Conservation (phyloP, 2,797 vertebrate species). For the Sandelia bainsii region DNA sequence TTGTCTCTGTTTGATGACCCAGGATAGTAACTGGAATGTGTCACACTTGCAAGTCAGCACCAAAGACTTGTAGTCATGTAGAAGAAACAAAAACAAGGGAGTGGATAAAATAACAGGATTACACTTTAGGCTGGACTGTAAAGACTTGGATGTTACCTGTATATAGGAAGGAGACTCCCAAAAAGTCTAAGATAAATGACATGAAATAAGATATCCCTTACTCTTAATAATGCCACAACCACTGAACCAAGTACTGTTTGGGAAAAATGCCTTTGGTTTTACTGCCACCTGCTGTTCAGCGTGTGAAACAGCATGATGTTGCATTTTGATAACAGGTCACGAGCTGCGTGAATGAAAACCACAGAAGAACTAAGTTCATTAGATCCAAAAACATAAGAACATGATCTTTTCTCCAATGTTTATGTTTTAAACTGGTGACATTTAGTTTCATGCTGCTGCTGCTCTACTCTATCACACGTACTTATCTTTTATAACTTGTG, state of each 20-base stretch:
- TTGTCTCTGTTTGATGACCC: conserved; percentile 53
- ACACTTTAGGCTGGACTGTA: not conserved
- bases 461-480: too few species aligned
- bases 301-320: conserved; percentile 20
- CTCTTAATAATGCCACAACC: too few species aligned
- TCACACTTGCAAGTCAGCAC: conserved; percentile 40
- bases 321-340: not conserved
- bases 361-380: too few species aligned
- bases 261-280: conserved; percentile 42
- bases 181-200: too few species aligned
- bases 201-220: too few species aligned
- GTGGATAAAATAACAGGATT: not conserved
- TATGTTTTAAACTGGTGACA: too few species aligned
- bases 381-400: not conserved
- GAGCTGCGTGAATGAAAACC: not conserved
- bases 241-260: not conserved
- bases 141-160: not conserved
- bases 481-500: too few species aligned
- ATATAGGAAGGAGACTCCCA: too few species aligned
- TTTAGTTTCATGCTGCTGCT: too few species aligned
- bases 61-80: conserved; percentile 8
- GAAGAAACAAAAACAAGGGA: conserved; percentile 30
- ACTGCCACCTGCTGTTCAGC: conserved; percentile 38
- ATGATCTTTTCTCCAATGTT: too few species aligned
- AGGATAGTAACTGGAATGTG: conserved; percentile 32